Evolutionary conservation across 2,797 vertebrate species (phyloP), one percentile per base, ranked within the genome.

Genomic region (Thripadectes ignobilis): DNA sequence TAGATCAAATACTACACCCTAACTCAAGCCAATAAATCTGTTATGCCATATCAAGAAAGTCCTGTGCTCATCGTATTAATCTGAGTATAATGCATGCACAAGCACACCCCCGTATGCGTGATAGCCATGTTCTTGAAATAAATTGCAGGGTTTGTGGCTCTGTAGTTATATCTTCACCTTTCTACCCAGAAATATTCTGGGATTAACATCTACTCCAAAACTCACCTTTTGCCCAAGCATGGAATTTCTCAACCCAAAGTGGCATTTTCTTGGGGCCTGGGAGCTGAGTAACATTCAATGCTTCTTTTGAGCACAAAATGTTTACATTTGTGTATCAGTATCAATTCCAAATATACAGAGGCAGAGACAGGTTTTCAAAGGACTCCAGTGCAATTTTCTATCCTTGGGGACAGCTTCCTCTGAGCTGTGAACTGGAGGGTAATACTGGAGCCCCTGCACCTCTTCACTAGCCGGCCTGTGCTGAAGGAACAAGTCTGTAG

Each of bases 211-310:
- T 93, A 71, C 79, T 92, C 68, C 57, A 85, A 93, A 91, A 73
- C 45, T 91, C 57, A 32, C 91, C 71, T 87, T 96, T 87, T 87
- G 86, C 61, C 75, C 92, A 85, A 89, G 92, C 46, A 71, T 62
- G 63, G 93, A 83, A 94, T 92, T 96, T 87, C 84, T 82, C 75
- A 96, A 91, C 7, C 18, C n/a, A 41, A 91, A 96, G 65, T 71
- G 39, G 24, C 38, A 43, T 93, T 92, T 94, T 85, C 74, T 61
- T 71, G 38, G 18, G 18, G 57, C 52, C 72, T 45, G 39, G 32
- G 10, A 34, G 51, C 43, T 90, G 34, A 81, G 73, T 66, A 84
- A 92, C 24, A 7, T 79, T 79, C 88, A 76, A 45, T 0, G 5
- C 8, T 93, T 73, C 55, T 80, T 91, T 39, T 5, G 39, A 82